phyloP scores from a whole-genome alignment of 1,140 invertebrate species.

The Trichonephila clavipes region DNA sequence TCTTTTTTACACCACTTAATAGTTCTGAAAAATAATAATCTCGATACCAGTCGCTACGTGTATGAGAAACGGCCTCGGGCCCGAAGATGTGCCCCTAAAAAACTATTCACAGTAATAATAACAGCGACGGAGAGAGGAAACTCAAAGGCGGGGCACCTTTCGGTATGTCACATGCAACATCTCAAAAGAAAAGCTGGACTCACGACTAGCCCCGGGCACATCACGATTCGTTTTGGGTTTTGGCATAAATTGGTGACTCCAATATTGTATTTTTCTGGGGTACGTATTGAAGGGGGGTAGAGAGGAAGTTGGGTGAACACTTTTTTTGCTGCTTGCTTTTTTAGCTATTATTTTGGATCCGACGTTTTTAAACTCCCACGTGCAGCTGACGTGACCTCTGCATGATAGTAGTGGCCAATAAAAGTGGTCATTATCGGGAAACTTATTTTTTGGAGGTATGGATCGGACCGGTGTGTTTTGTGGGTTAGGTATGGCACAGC shows the following conservation, averaged over 20 bases:
- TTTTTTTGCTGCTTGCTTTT: not conserved
- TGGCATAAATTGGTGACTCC: constrained; percentile 65
- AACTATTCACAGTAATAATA: constrained; percentile 15
- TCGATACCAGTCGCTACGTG: not conserved
- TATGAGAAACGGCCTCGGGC: constrained; percentile 66
- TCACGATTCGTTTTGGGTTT: constrained; percentile 53
- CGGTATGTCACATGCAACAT: constrained; percentile 65
- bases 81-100: constrained; percentile 29
- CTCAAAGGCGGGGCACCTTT: constrained; percentile 57
- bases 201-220: constrained; percentile 38
- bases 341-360: constrained; percentile 39
- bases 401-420: constrained; percentile 46
- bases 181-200: constrained; percentile 32
- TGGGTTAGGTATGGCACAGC: not conserved
- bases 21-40: constrained; percentile 33
- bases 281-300: constrained; percentile 39
- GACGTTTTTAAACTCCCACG: constrained; percentile 54
- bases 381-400: constrained; percentile 41
- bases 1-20: constrained; percentile 31
- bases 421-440: constrained; percentile 57
- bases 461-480: constrained; percentile 23
- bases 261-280: constrained; percentile 61
- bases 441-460: not conserved
- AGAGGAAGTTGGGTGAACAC: constrained; percentile 10
- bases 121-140: not conserved